Conservation (phyloP, 2,113 vertebrate genomes). For the Kryptolebias marmoratus region DNA sequence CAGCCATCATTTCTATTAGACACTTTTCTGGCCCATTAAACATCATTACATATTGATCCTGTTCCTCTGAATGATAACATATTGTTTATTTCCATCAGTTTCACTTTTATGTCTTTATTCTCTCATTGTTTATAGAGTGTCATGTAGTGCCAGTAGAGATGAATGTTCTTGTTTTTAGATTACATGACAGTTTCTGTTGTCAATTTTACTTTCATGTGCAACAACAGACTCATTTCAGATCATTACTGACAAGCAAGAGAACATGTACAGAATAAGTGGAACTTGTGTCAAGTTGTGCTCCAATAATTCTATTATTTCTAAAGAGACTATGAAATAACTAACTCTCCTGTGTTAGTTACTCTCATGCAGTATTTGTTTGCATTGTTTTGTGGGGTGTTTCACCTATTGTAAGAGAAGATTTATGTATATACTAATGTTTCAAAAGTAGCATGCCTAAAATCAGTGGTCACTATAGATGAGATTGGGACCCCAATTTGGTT, state of each 20-base stretch:
- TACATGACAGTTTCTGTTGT: not conserved
- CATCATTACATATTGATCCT: slow-evolving; percentile 76
- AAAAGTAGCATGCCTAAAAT: no score
- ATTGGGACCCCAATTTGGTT: no score
- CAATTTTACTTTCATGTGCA: not conserved
- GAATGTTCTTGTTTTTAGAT: slow-evolving; percentile 18
- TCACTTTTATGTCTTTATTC: slow-evolving; percentile 49
- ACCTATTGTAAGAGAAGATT: no score
- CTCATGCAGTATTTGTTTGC: no score
- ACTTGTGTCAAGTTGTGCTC: not conserved
- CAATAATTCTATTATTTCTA: no score
- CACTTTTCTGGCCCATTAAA: slow-evolving; percentile 77
- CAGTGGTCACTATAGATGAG: no score
- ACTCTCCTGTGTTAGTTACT: no score
- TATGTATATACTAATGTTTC: no score
- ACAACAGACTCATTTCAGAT: slow-evolving; percentile 4
- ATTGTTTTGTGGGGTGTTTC: no score
- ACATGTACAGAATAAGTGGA: not conserved
- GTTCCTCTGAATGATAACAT: slow-evolving; percentile 60
- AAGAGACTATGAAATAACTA: no score
- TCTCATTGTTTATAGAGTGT: slow-evolving; percentile 53
- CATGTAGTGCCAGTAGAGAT: slow-evolving; percentile 31
- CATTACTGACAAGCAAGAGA: slow-evolving; percentile 1
- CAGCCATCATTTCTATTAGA: slow-evolving; percentile 72
- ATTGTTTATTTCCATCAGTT: slow-evolving; percentile 62